phyloP scores from a whole-genome alignment of 1,140 invertebrate genomes.

The Panonychus citri region DNA sequence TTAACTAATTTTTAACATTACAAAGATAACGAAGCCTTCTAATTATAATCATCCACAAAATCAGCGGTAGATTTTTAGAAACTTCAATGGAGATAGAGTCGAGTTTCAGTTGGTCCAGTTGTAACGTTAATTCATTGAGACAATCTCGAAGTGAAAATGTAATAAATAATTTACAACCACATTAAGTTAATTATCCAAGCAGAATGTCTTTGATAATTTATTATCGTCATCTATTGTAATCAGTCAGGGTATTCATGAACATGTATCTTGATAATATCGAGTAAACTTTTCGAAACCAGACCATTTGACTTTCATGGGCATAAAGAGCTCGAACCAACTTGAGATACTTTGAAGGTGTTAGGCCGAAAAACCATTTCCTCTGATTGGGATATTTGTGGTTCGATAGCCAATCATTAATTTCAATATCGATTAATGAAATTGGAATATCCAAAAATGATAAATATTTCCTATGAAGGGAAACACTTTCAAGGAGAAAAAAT shows the following conservation, averaged over 20 bases:
- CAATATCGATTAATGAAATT: constrained; percentile 5
- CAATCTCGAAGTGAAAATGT: too few species aligned
- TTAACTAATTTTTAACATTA: too few species aligned
- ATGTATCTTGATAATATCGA: constrained; percentile 72
- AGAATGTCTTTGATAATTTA: too few species aligned
- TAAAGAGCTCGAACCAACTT: constrained; percentile 41
- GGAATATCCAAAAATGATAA: constrained; percentile 54
- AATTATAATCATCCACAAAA: too few species aligned
- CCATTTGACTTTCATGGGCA: constrained; percentile 58
- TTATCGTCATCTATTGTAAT: too few species aligned
- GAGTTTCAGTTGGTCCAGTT: too few species aligned
- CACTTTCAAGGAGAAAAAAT: constrained; percentile 53
- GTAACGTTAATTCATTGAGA: too few species aligned
- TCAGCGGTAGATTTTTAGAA: too few species aligned
- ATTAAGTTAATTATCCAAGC: too few species aligned
- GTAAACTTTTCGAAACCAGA: constrained; percentile 77
- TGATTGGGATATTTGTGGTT: not conserved
- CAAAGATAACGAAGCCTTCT: too few species aligned
- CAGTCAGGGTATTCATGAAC: constrained; percentile 38
- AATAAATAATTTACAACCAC: too few species aligned
- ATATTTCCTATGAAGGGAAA: constrained; percentile 68
- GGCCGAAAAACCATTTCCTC: not conserved
- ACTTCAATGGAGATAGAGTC: too few species aligned
- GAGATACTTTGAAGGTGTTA: not conserved
- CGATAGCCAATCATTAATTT: not conserved